Evolutionary conservation across 2,113 vertebrate species (phyloP).

Genomic region (Orthochromis malagaraziensis): DNA sequence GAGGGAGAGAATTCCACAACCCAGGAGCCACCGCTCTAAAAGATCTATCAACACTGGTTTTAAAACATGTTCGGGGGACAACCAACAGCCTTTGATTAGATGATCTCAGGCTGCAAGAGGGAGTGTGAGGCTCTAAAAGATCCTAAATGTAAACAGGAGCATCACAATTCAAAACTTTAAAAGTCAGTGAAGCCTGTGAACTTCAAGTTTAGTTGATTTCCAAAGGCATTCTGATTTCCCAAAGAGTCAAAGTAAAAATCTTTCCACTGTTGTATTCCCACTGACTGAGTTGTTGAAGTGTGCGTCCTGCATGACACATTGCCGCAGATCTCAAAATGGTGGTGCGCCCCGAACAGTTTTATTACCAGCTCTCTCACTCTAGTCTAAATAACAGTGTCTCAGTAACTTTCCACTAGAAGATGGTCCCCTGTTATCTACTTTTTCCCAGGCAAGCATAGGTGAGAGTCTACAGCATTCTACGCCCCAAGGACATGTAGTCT

Average conservation of each 20-base stretch:
- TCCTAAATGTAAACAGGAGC: not conserved
- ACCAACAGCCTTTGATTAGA: not conserved
- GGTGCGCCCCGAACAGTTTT: not conserved
- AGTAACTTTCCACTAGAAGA: not conserved
- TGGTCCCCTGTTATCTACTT: not conserved
- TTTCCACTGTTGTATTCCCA: not conserved
- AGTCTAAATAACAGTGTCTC: not conserved
- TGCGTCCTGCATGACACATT: not conserved
- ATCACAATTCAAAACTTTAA: not conserved
- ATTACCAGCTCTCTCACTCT: not conserved
- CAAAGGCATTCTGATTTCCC: not conserved
- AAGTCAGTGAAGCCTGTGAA: not conserved
- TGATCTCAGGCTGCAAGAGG: not conserved
- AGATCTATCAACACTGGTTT: not conserved
- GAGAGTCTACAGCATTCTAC: not conserved
- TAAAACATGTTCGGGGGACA: not conserved
- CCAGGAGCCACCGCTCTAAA: rapidly evolving
- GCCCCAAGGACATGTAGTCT: not conserved
- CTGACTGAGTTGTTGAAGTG: not conserved
- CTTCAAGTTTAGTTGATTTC: not conserved
- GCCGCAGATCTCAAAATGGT: not conserved
- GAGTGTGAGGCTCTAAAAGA: not conserved
- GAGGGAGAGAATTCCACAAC: not conserved
- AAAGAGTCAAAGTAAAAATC: not conserved
- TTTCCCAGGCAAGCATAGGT: not conserved